Percentiles rank a stretch among this genome's conserved stretches.
Evolutionary conservation across 2,113 vertebrate genomes (phyloP).

Genomic region (Polypterus bichir): DNA sequence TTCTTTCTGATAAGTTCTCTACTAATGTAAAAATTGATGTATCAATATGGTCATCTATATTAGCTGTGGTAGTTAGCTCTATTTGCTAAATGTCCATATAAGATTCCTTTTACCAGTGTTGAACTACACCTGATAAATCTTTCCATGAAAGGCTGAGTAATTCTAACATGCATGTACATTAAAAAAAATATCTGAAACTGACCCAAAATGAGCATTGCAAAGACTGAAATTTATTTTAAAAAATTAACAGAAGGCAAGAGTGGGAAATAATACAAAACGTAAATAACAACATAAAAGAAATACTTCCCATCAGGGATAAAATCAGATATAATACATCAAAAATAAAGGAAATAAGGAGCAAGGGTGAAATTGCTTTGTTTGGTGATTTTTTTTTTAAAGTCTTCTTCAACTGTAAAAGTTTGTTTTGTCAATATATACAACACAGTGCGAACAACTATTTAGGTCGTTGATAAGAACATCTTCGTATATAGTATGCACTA

Average conservation of each 20-base stretch:
- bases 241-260: conserved; percentile 83
- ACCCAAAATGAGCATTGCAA: conserved; percentile 18
- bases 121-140: too few species aligned
- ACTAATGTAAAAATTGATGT: too few species aligned
- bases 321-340: conserved; percentile 75
- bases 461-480: too few species aligned
- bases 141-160: background rate
- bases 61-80: too few species aligned
- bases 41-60: too few species aligned
- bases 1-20: too few species aligned
- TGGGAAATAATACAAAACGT: conserved; percentile 73
- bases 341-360: conserved; percentile 59
- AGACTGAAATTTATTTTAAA: conserved; percentile 83
- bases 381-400: conserved; percentile 20
- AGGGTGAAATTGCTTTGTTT: conserved; percentile 39
- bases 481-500: too few species aligned
- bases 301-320: conserved; percentile 57
- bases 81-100: too few species aligned
- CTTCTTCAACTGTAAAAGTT: too few species aligned
- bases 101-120: too few species aligned
- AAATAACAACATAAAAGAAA: conserved; percentile 81
- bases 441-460: too few species aligned
- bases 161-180: background rate
- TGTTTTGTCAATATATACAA: too few species aligned
- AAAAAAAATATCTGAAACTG: conserved; percentile 9